A percentile compares a stretch with the other conserved stretches of the same genome.
These are phyloP conservation scores for Sinocyclocheilus anshuiensis DNA, from an alignment of 2,113 vertebrate species.

Conservation along the genomic window DNA sequence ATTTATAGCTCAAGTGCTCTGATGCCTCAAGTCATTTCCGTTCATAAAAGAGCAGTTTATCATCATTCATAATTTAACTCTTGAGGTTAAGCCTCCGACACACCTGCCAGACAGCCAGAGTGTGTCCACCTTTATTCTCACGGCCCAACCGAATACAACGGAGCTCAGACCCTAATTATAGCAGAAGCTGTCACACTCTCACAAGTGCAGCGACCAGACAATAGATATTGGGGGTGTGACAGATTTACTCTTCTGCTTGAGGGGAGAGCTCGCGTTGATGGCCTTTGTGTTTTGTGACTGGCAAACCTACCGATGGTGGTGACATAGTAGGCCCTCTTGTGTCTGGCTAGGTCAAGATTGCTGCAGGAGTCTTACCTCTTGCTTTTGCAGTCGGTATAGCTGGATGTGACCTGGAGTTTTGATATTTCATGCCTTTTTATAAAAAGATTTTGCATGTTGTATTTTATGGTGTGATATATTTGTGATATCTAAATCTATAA, in stretches of 20 bases:
- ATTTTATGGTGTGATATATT: background rate
- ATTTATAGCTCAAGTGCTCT: conserved; percentile 43
- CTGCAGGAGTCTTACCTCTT: background rate
- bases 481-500: background rate
- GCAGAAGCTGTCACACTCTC: conserved; percentile 56
- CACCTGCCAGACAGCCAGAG: conserved; percentile 56
- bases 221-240: conserved; percentile 59
- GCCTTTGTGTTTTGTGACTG: conserved; percentile 55
- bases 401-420: background rate
- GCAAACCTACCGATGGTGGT: conserved; percentile 61
- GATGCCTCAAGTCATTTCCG: conserved; percentile 32
- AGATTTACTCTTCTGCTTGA: conserved; percentile 61
- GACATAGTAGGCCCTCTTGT: conserved; percentile 20
- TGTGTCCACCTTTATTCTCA: conserved; percentile 51
- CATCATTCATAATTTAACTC: conserved; percentile 54
- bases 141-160: conserved; percentile 41
- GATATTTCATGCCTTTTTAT: background rate
- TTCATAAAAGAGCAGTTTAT: conserved; percentile 51
- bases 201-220: conserved; percentile 56
- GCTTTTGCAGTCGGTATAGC: background rate
- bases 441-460: background rate
- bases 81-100: conserved; percentile 37
- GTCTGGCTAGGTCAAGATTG: conserved; percentile 25
- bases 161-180: conserved; percentile 52
- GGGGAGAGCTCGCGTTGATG: conserved; percentile 35